phyloP scores from a whole-genome alignment of 2,113 vertebrate species.

The Chelonoidis abingdonii region DNA sequence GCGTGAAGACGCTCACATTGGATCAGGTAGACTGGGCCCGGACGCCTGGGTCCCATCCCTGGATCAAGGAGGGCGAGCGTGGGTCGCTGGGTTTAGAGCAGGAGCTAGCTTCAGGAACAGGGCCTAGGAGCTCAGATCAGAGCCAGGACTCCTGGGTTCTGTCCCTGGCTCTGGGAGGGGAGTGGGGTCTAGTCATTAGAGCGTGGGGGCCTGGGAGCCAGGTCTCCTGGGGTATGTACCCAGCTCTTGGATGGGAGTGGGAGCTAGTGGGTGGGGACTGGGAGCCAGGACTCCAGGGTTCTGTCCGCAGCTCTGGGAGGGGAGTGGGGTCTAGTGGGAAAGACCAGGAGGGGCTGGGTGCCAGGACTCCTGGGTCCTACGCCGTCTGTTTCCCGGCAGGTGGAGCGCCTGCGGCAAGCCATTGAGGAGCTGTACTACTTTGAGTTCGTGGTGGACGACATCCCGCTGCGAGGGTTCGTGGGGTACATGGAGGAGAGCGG shows the following conservation, averaged over 20 bases:
- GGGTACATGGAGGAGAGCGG: conserved; percentile 94
- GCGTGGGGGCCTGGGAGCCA: background rate
- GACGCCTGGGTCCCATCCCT: background rate
- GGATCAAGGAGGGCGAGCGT: background rate
- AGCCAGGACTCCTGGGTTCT: background rate
- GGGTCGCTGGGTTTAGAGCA: background rate
- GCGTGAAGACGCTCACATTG: conserved; percentile 82
- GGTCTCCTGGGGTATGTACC: background rate
- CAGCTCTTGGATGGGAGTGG: background rate
- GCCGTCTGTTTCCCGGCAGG: conserved; percentile 68
- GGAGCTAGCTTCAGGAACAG: background rate
- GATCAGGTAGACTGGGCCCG: conserved; percentile 65
- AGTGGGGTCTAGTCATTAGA: background rate
- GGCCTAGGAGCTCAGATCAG: no score
- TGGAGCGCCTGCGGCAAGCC: conserved; percentile 88
- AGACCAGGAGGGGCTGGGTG: background rate
- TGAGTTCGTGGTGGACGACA: conserved; percentile 93
- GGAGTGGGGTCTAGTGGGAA: background rate
- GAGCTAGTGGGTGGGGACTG: background rate
- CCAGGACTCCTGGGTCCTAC: no score
- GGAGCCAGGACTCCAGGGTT: background rate
- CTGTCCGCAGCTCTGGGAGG: background rate
- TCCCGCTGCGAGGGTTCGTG: conserved; percentile 92
- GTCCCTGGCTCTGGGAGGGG: background rate
- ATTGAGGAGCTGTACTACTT: conserved; percentile 95